Evolutionary conservation across 2,113 vertebrate genomes (phyloP), one percentile per base, ranked within the genome.

Genomic region (Saguinus imperator): DNA sequence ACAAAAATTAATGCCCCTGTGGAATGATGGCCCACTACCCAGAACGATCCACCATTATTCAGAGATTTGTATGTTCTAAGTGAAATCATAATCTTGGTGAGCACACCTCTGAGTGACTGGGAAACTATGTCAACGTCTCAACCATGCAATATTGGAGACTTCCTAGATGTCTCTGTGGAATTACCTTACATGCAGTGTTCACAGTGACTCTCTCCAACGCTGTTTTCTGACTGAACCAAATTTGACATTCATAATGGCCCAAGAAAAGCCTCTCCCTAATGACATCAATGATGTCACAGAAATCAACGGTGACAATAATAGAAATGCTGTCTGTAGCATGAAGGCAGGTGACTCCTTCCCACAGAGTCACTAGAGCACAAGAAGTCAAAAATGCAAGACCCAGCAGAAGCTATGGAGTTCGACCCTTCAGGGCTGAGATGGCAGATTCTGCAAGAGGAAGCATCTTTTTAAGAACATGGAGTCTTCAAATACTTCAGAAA

Each of bases 191-290:
- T 14, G 57, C 57, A 11, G 18, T 3, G 2, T 7, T n/a, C 58
- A 10, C 73, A 6, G 75, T 37, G 55, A 73, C 50, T 70, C 45
- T 70, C 80, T 64, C 87, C 70, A 32, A 52, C 10, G 5, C 16
- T 2, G 16, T 40, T 18, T 48, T 61, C 58, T 23, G 76, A 55
- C 27, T 17, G 77, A 94, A 87, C 87, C 70, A 70, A 84, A 87
- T 94, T 58, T 84, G 96, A 93, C 80, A 2, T 84, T 72, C 37
- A 40, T 75, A 76, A 93, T 72, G 58, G 55, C 52, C 93, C 68
- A 32, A 43, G 89, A 61, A 81, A 45, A 95, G 73, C 23, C 9
- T 80, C 79, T 89, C 61, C 40, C 82, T 37, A 48, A 73, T 35
- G 80, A 84, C 2, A 72, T 93, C 92, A 29, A 27, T 8, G 1